phyloP scores from a whole-genome alignment of 2,888 invertebrate species.

The Germaria angustata region DNA sequence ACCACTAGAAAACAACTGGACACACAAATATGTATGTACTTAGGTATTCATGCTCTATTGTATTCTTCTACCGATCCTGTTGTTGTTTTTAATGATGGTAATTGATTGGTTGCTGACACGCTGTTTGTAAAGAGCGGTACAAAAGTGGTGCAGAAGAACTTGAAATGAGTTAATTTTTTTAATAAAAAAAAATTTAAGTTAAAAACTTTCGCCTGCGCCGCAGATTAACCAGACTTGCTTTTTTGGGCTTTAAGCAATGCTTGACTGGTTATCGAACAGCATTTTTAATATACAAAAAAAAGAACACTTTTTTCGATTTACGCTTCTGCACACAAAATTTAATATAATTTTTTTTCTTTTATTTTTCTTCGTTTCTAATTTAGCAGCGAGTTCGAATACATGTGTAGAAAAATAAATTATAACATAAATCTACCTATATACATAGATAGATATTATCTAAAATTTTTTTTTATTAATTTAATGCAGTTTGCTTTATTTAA shows the following conservation, averaged over 20 bases:
- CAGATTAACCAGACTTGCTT: constrained; percentile 46
- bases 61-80: not conserved
- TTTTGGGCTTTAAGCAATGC: constrained; percentile 55
- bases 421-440: not conserved
- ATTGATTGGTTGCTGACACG: not conserved
- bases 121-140: not conserved
- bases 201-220: constrained; percentile 62
- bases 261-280: constrained; percentile 48
- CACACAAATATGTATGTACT: constrained; percentile 30
- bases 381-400: not conserved
- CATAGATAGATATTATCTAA: constrained; percentile 9
- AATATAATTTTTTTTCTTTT: too few relatives aligned
- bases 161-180: not conserved
- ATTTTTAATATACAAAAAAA: not conserved
- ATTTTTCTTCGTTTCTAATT: not conserved
- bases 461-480: constrained; percentile 26
- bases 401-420: not conserved
- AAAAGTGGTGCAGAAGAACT: not conserved
- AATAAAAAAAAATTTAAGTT: constrained; percentile 3
- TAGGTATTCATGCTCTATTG: not conserved
- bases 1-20: constrained; percentile 27
- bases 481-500: constrained; percentile 3
- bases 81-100: not conserved
- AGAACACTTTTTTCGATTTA: not conserved
- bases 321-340: constrained; percentile 14